A percentile compares a stretch with the other conserved stretches of the same genome.
Conservation (phyloP, 1,140 invertebrate species). For the Sitophilus oryzae region DNA sequence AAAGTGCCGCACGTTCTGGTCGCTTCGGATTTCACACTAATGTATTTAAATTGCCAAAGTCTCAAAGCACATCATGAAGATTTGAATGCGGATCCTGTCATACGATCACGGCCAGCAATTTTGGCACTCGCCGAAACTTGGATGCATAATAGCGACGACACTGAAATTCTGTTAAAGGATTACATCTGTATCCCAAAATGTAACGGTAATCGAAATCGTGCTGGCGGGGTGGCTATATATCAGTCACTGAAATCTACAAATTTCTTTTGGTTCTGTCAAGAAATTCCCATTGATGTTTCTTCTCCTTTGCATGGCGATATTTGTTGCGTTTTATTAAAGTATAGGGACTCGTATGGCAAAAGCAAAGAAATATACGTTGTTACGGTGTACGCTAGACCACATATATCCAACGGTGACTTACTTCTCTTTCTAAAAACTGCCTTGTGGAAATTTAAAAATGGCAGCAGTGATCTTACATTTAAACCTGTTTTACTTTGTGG, state of each 20-base stretch:
- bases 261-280: neutral
- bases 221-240: neutral
- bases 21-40: too few relatives aligned
- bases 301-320: too few relatives aligned
- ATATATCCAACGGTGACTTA: too few relatives aligned
- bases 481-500: neutral
- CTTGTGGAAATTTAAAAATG: too few relatives aligned
- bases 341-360: too few relatives aligned
- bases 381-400: too few relatives aligned
- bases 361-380: too few relatives aligned
- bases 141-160: neutral
- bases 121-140: neutral
- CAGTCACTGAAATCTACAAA: conserved; percentile 1
- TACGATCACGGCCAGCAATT: neutral
- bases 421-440: too few relatives aligned
- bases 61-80: neutral
- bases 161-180: conserved; percentile 1
- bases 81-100: neutral
- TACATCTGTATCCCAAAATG: too few relatives aligned
- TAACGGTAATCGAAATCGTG: neutral
- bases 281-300: neutral
- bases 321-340: conserved; percentile 3
- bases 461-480: neutral
- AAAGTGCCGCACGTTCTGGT: too few relatives aligned
- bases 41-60: conserved; percentile 4